These are phyloP conservation scores for Sarcophaga rosellei DNA, from an alignment of 2,888 invertebrate genomes.

Conservation along the genomic window DNA sequence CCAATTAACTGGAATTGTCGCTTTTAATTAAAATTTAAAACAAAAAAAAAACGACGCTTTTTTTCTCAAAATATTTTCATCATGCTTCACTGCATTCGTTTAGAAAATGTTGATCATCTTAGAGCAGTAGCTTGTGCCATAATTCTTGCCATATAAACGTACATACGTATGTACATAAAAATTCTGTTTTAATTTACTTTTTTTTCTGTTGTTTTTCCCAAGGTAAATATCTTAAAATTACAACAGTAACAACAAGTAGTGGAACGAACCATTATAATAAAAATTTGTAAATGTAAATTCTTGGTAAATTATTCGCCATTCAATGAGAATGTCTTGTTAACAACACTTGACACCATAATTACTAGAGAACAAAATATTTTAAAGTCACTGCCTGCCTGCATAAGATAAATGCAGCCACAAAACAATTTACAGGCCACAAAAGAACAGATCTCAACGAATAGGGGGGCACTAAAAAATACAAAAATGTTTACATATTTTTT, in stretches of 20 bases:
- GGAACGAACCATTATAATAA: too few species aligned
- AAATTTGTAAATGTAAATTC: conserved; percentile 56
- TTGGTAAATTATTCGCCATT: conserved; percentile 56
- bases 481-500: too few species aligned
- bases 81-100: too few species aligned
- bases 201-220: conserved; percentile 4
- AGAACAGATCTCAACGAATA: not conserved
- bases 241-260: conserved; percentile 13
- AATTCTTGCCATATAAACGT: conserved; percentile 11
- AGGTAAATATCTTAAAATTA: conserved; percentile 21
- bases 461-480: not conserved
- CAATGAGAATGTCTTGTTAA: conserved; percentile 53
- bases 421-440: not conserved
- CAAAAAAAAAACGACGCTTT: not conserved
- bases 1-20: conserved; percentile 78
- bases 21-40: conserved; percentile 74
- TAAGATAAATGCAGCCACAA: conserved; percentile 13
- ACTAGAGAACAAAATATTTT: conserved; percentile 41
- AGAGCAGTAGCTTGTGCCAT: conserved; percentile 5
- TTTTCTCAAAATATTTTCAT: too few species aligned
- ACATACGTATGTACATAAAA: too few species aligned
- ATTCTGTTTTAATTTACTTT: not conserved
- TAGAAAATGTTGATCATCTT: not conserved
- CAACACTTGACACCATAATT: conserved; percentile 65
- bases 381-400: not conserved